Evolutionary conservation across 2,888 invertebrate genomes (phyloP).

Genomic region (Atherix ibis): DNA sequence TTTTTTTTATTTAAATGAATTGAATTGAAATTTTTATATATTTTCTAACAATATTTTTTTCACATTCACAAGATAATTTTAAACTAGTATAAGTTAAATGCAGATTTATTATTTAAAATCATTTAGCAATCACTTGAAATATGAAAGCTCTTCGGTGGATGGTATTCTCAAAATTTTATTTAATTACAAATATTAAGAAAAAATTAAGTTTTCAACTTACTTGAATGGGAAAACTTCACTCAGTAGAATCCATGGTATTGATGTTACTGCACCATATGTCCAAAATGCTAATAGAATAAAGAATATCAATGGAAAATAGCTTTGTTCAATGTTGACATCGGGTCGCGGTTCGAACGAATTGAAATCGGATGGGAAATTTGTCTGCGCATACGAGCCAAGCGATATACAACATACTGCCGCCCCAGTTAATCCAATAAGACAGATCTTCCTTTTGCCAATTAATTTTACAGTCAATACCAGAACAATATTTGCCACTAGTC

Average conservation of each 20-base stretch:
- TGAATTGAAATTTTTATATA: too few relatives aligned
- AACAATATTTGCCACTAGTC: conserved; percentile 31
- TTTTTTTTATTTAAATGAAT: too few relatives aligned
- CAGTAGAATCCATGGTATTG: conserved; percentile 39
- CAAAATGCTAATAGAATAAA: conserved; percentile 12
- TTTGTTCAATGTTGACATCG: not conserved
- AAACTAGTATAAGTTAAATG: too few relatives aligned
- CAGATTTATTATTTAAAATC: too few relatives aligned
- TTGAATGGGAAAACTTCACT: conserved; percentile 43
- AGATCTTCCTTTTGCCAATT: conserved; percentile 36
- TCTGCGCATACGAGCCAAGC: conserved; percentile 33
- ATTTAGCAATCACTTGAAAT: too few relatives aligned
- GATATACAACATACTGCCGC: conserved; percentile 31
- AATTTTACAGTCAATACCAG: conserved; percentile 32
- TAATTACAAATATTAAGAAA: too few relatives aligned
- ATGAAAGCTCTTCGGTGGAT: too few relatives aligned
- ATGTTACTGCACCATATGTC: conserved; percentile 22
- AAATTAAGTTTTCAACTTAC: too few relatives aligned
- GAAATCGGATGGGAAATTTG: conserved; percentile 25
- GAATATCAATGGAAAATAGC: conserved; percentile 22
- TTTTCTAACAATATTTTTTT: too few relatives aligned
- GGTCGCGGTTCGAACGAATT: conserved; percentile 32
- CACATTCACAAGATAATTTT: too few relatives aligned
- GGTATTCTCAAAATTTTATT: too few relatives aligned
- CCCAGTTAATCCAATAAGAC: conserved; percentile 32